Base-by-base conservation (phyloP, 2,113 vertebrate genomes). In the Proteles cristata region DNA sequence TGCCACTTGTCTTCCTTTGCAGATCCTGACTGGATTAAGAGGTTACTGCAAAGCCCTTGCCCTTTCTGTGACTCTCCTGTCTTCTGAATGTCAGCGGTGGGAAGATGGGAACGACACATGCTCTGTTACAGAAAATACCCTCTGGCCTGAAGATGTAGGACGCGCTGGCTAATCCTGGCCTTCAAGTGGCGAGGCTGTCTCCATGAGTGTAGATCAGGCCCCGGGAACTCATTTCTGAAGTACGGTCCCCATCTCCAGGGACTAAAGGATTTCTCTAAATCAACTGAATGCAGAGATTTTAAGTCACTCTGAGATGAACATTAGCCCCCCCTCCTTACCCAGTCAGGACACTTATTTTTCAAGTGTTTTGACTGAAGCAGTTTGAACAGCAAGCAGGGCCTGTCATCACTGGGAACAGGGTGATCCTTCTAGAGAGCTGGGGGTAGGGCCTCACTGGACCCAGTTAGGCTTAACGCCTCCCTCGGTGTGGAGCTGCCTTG, bases 21-120 rank as follows among this genome's bases (percentile, higher is more conserved):
- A 99, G 99, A 99, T 97, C 99, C 99, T 19, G 99, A 99, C 73
- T 99, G 99, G 99, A 99, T 99, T 94, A 99, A 99, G 99, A 99
- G 99, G 98, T 98, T 99, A 2, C 98, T 99, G 90, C 99, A 99
- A 80, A 99, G 99, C 63, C 99, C 99, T 43, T 99, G 99, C 97
- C 99, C 99, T 0, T 99, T 99, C 98, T 99, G 99, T 31, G 99
- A 99, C 95, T 99, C 99, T 28, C 99, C 99, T 0, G 99, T 99
- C 97, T 99, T 99, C 98, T 99, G 99, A 98, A 84, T 23, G 83
- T 82, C 50, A 16, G 76, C 33, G 16, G 12, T 6, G 61, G 83
- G 81, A 95, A 92, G 76, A 83, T 23, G 48, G 33, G 73, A 48
- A 50, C 94, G 97, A 14, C 26, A 1, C n/a, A 92, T 86, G 88